These are phyloP conservation scores for Carcharodon carcharias DNA, from an alignment of 2,797 vertebrate species.

Conservation along the genomic window DNA sequence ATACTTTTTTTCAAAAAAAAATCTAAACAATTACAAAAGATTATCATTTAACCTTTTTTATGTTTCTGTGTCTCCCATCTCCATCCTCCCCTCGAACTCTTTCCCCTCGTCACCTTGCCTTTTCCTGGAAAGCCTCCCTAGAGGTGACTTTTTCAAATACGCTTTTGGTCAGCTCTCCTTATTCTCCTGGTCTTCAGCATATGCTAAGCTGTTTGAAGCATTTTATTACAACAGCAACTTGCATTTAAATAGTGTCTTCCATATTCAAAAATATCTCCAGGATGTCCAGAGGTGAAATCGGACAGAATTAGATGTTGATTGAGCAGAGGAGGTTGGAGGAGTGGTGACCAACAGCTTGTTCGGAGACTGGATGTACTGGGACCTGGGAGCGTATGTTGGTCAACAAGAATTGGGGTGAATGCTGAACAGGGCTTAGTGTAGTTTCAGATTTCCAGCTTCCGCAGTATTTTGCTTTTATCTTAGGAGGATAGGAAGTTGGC, in stretches of 20 bases:
- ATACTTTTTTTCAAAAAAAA: background rate
- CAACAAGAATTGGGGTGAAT: background rate
- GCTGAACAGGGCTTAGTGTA: background rate
- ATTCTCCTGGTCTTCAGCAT: background rate
- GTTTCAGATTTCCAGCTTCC: no score
- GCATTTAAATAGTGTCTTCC: background rate
- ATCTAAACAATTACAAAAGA: background rate
- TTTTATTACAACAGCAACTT: background rate
- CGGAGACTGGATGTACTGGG: background rate
- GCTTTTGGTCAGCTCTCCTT: background rate
- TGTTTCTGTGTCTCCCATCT: no score
- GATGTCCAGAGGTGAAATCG: background rate
- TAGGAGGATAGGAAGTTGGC: background rate
- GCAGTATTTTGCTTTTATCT: no score
- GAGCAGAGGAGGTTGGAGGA: background rate
- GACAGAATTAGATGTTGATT: background rate
- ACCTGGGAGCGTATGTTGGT: background rate
- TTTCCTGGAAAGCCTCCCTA: no score
- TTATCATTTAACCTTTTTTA: background rate
- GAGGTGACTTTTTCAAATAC: background rate
- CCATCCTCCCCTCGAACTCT: background rate
- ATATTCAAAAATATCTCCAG: no score
- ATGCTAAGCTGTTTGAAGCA: background rate
- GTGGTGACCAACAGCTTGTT: background rate
- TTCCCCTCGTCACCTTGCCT: background rate